These are phyloP conservation scores for Amblyopsis rosae DNA, from an alignment of 2,113 vertebrate species.

Conservation along the genomic window DNA sequence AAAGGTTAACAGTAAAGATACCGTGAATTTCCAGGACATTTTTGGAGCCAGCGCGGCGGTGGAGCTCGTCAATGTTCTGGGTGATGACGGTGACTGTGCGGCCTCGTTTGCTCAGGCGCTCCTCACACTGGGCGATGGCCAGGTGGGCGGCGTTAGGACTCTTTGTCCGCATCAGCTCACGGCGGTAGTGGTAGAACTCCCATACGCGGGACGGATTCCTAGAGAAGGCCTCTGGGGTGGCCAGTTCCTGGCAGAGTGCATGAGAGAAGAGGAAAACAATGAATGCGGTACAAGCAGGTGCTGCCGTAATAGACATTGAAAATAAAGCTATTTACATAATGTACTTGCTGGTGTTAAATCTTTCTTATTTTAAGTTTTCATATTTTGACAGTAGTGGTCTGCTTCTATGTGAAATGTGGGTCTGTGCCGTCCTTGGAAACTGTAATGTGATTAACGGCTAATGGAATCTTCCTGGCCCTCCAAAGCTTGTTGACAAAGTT, in stretches of 20 bases:
- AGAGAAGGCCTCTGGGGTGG: slow-evolving; percentile 87
- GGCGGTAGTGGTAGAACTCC: slow-evolving; percentile 97
- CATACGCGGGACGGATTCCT: slow-evolving; percentile 91
- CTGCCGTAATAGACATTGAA: no score
- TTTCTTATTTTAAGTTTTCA: no score
- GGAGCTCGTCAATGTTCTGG: slow-evolving; percentile 95
- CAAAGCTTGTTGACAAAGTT: no score
- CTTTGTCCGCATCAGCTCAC: slow-evolving; percentile 88
- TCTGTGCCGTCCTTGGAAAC: no score
- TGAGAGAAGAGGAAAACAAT: neutral
- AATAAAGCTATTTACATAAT: no score
- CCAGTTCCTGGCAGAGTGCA: slow-evolving; percentile 78
- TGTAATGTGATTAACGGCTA: no score
- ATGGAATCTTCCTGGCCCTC: no score
- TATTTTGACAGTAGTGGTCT: no score
- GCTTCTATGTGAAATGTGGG: no score
- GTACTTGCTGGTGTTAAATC: no score
- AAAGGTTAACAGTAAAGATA: slow-evolving; percentile 26
- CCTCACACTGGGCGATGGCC: slow-evolving; percentile 89
- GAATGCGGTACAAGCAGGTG: no score
- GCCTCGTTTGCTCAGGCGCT: slow-evolving; percentile 83
- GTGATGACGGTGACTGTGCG: slow-evolving; percentile 87
- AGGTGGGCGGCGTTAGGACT: slow-evolving; percentile 86
- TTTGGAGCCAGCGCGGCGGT: slow-evolving; percentile 88
- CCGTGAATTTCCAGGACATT: slow-evolving; percentile 91